phyloP scores from a whole-genome alignment of 2,113 vertebrate genomes.

The Chascanopsetta lugubris region DNA sequence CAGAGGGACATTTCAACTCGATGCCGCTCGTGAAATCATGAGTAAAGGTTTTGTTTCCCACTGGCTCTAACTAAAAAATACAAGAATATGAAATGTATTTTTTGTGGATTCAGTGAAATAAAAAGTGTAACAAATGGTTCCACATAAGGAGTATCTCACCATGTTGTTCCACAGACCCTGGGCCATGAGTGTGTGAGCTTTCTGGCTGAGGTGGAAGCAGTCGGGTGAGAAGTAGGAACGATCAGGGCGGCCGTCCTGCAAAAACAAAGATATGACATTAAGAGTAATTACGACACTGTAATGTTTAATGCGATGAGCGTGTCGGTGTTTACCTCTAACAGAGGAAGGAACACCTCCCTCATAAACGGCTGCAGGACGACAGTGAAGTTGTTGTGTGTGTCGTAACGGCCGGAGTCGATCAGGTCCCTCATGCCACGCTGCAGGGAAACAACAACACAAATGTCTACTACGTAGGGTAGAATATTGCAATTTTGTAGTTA shows the following conservation, averaged over 20 bases:
- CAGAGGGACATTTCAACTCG: constrained; percentile 84
- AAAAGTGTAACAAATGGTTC: neutral
- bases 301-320: neutral
- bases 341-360: constrained; percentile 62
- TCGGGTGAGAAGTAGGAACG: constrained; percentile 89
- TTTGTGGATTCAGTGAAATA: neutral
- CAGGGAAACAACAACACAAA: constrained; percentile 5
- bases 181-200: constrained; percentile 87
- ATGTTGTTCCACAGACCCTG: constrained; percentile 90
- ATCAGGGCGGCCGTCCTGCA: constrained; percentile 85
- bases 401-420: constrained; percentile 82
- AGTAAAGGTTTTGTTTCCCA: constrained; percentile 83
- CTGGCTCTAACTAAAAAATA: constrained; percentile 83
- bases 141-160: constrained; percentile 71
- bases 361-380: constrained; percentile 87
- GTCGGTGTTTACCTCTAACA: constrained; percentile 66
- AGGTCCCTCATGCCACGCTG: constrained; percentile 80
- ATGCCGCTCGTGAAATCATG: constrained; percentile 76
- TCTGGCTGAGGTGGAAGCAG: constrained; percentile 90
- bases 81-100: constrained; percentile 6
- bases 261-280: neutral
- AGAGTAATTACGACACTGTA: neutral
- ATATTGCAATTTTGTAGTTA: too few species aligned
- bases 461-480: too few species aligned
- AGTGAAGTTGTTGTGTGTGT: constrained; percentile 81